Base-by-base conservation (phyloP, 2,113 vertebrate genomes). In the Collichthys lucidus region DNA sequence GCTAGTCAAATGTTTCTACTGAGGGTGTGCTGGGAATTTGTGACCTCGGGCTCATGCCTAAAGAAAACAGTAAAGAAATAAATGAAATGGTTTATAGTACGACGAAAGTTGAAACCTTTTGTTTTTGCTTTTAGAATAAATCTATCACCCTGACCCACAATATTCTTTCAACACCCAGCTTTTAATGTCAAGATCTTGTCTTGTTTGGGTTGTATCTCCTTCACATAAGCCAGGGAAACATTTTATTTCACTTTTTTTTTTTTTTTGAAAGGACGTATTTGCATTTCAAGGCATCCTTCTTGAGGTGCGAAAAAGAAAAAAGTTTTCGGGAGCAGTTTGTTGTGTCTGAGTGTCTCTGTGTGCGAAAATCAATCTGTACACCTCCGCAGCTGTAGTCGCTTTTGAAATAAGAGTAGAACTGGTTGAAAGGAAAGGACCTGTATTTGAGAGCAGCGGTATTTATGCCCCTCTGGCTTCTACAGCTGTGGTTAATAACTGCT, bases 281-380 rank as follows among this genome's bases (percentile, higher is more conserved):
- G 46, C 71, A 87, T 87, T 79, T 79, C 74, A 89, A 85, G 69
- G 60, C 60, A 10, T 62, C 52, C 24, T 62, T 56, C 56, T 61
- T 26, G 29, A 0, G 11, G 22, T 61, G 11, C 24, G 50, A 31
- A 31, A 46, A 46, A 35, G 1, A 26, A 26, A 59, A 66, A 60
- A 44, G 56, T 20, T 61, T 52, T 12, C 60, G 66, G 52, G 24
- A 87, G 73, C 57, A 52, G 47, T 77, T 83, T 85, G 59, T 62
- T 60, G 76, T 63, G 63, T 72, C 57, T 69, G 49, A 65, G 49
- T 77, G 26, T 85, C 14, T 72, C 20, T 64, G 19, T 68, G 56
- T 60, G 40, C n/a, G 61, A 59, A 76, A 88, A 83, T 81, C 83
- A 84, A 83, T 82, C 35, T 60, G 42, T 52, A 59, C 47, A 68